Base-by-base conservation (phyloP, 2,888 invertebrate genomes). In the Pyrocoelia pectoralis region DNA sequence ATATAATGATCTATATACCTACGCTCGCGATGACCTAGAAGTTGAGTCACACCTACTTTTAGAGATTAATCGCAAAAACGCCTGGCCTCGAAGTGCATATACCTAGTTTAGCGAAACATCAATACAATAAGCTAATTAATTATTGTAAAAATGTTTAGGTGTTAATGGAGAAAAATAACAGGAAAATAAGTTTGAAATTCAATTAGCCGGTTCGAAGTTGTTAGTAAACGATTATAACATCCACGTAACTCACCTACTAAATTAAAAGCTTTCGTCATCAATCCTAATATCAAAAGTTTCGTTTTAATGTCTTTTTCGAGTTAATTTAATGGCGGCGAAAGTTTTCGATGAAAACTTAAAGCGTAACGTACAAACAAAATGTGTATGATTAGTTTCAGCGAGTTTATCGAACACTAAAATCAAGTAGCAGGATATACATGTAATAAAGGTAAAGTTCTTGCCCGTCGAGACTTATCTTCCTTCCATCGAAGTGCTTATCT, bases 401-500 rank as follows among this genome's bases (percentile, higher is more conserved):
- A 29, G 40, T 24, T 50, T 65, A 65, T 61, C 61, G 56, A 61
- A 49, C 33, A 38, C 15, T 38, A 38, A 62, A 60, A 66, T 64
- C 64, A 38, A 38, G 38, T 18, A 53, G 33, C 33, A 58, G 56
- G 55, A 62, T 66, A 62, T 65, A 49, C 61, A 66, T 62, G 66
- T 52, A 62, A 66, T 62, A 62, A 66, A 59, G 59, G 48, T 53
- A 40, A 65, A 65, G 65, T 60, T 65, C 43, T n/a, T 56, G 53
- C 61, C 65, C 57, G 57, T 53, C 52, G 53, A 56, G 58, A 54
- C 61, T 66, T 66, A 66, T 66, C n/a, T n/a, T n/a, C n/a, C 66
- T 66, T 48, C 61, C 56, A 66, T 66, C 66, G 52, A 58, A 61
- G 62, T 62, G 66, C 61, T 66, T 65, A 65, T 65, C 65, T 65